Base-by-base conservation (phyloP, 2,888 invertebrate species). In the Synanthedon formicaeformis region DNA sequence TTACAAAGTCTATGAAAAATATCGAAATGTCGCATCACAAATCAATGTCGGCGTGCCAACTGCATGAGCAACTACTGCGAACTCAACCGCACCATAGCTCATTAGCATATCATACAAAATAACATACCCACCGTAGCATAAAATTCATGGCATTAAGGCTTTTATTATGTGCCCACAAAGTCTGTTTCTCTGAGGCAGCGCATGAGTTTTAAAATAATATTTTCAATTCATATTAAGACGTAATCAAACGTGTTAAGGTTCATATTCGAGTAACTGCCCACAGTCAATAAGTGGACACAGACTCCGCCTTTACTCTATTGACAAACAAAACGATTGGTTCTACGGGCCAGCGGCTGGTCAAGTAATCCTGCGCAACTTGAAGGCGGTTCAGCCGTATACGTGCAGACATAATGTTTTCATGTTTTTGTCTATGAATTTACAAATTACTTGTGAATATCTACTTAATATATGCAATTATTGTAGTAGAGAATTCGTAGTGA, bases 31-130 rank as follows among this genome's bases (percentile, higher is more conserved):
- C 75, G 77, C 75, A 76, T 75, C 73, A 79, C 75, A 77, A 78
- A 77, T 81, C 73, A 71, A 75, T 71, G 76, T 69, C 75, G 73
- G 75, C 86, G 86, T 82, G 81, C 78, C 83, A 76, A 75, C 85
- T 75, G 82, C 73, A 74, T 79, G 86, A 83, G 74, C 77, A 78
- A 78, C 84, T 78, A 80, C 78, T 77, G 77, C 83, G 77, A 84
- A 86, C 86, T 85, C 83, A 71, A 69, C 73, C 75, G 69, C 72
- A 75, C 78, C 75, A 78, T 74, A 71, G 78, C 75, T 82, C 84
- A 85, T 83, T 83, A 84, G 75, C 81, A 78, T 76, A 71, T 78
- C n/a, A 74, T 69, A 83, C 80, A 80, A 79, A 78, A 79, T 69
- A 77, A 76, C 74, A 76, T 75, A 75, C 73, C 78, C 71, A 73